These are phyloP conservation scores for Odontomachus brunneus DNA, from an alignment of 1,140 invertebrate species.

Conservation along the genomic window DNA sequence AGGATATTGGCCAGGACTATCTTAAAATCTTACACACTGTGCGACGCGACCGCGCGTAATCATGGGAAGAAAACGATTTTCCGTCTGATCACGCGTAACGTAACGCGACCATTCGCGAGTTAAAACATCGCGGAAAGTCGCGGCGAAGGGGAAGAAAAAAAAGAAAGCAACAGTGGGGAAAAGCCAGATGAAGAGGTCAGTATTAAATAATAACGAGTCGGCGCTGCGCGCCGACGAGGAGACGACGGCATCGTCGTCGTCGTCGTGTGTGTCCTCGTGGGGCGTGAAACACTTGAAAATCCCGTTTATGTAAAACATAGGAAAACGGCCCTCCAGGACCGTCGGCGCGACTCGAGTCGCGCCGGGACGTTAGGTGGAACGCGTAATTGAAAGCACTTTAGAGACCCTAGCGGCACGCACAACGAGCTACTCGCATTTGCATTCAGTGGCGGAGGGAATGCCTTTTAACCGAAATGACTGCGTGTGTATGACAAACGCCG, in stretches of 20 bases:
- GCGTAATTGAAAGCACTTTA: conserved; percentile 83
- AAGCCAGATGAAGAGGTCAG: conserved; percentile 41
- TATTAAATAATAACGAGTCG: conserved; percentile 42
- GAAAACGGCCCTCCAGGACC: conserved; percentile 75
- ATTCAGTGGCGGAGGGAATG: conserved; percentile 81
- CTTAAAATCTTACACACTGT: too few species aligned
- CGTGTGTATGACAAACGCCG: conserved; percentile 82
- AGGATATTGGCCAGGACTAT: too few species aligned
- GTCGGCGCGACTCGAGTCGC: conserved; percentile 25
- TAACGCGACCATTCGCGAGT: conserved; percentile 17
- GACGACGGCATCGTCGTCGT: background rate
- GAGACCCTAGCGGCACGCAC: conserved; percentile 77
- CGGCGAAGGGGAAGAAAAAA: too few species aligned
- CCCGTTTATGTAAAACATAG: conserved; percentile 77
- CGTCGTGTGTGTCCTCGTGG: conserved; percentile 54
- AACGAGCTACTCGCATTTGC: conserved; percentile 81
- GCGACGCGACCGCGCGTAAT: background rate
- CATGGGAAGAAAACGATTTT: conserved; percentile 38
- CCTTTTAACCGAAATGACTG: conserved; percentile 84
- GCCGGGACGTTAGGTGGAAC: conserved; percentile 78
- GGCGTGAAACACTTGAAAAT: conserved; percentile 79
- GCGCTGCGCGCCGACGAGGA: too few species aligned
- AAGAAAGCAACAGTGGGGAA: background rate
- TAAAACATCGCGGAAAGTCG: conserved; percentile 28
- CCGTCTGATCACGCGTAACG: background rate